Evolutionary conservation across 1,140 invertebrate genomes (phyloP).

Genomic region (Anoplolepis gracilipes): DNA sequence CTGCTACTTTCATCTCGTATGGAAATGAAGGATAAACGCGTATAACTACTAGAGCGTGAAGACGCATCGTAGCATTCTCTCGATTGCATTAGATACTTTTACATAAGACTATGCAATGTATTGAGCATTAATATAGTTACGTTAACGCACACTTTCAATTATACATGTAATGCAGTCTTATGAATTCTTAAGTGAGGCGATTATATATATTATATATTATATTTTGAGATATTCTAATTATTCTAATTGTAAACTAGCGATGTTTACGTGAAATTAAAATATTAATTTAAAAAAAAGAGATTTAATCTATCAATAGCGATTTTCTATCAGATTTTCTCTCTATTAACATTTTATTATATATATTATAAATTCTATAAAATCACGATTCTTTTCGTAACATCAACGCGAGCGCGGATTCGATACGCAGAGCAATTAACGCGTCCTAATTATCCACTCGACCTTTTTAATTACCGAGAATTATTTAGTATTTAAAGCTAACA

Average conservation of each 20-base stretch:
- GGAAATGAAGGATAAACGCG: conserved; percentile 28
- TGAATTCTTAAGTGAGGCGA: background rate
- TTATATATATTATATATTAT: too few species aligned
- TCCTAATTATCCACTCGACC: conserved; percentile 26
- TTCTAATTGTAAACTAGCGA: background rate
- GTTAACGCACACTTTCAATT: conserved; percentile 43
- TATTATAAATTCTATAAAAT: too few species aligned
- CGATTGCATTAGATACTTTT: conserved; percentile 50
- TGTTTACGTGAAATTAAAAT: background rate
- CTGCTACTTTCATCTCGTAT: conserved; percentile 27
- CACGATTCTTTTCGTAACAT: background rate
- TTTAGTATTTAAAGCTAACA: background rate
- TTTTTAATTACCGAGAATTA: conserved; percentile 15
- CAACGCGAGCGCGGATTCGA: background rate
- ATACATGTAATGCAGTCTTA: background rate
- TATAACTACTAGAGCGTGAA: conserved; percentile 43
- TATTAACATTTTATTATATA: background rate
- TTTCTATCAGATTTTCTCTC: background rate
- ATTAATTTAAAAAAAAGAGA: background rate
- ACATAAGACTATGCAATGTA: conserved; percentile 36
- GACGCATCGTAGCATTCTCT: background rate
- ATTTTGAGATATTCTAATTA: background rate
- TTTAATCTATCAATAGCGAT: background rate
- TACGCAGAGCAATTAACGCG: background rate
- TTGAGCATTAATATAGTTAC: background rate